Base-by-base conservation (phyloP, 2,113 vertebrate species). In the Oxyura jamaicensis region DNA sequence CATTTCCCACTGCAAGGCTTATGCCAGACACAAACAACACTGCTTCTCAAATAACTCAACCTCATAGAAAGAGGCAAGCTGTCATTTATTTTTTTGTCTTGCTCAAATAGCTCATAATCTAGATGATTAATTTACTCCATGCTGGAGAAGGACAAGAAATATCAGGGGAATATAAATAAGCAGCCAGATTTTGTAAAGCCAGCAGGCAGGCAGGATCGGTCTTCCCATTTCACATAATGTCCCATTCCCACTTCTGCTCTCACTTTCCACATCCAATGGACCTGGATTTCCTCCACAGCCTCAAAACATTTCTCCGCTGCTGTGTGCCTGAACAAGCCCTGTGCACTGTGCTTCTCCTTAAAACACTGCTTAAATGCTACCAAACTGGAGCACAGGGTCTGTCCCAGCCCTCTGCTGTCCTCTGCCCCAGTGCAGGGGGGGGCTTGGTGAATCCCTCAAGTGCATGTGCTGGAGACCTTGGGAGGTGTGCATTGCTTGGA, bases 1-100 rank as follows among this genome's bases (percentile, higher is more conserved):
- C 25, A 52, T 80, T 91, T 93, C 67, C 53, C 69, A 86, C 0
- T 0, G 56, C 9, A 63, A 72, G 33, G 60, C 48, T 93, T 75
- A 42, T 60, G 52, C 60, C 83, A 93, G 65, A 92, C 69, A 78
- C 55, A 78, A 88, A 78, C 59, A 83, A 8, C 23, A 50, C 31
- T 26, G 22, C 60, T 96, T 94, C 88, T 96, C 88, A 76, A 42
- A 84, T 89, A 95, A 83, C 52, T 71, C 50, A 86, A 3, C 31
- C 68, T 93, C 76, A 56, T 11, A 86, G 83, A 80, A 73, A 25
- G 62, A 94, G 76, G 65, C 5, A 11, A 88, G 22, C n/a, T 86
- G 56, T 76, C 62, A 75, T 65, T 95, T 91, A 76, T 85, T 93
- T 48, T 48, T 86, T 88, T 58, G 26, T 92, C 86, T 81, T 93